Conservation (phyloP, 2,797 vertebrate genomes). For the Xyrichtys novacula region DNA sequence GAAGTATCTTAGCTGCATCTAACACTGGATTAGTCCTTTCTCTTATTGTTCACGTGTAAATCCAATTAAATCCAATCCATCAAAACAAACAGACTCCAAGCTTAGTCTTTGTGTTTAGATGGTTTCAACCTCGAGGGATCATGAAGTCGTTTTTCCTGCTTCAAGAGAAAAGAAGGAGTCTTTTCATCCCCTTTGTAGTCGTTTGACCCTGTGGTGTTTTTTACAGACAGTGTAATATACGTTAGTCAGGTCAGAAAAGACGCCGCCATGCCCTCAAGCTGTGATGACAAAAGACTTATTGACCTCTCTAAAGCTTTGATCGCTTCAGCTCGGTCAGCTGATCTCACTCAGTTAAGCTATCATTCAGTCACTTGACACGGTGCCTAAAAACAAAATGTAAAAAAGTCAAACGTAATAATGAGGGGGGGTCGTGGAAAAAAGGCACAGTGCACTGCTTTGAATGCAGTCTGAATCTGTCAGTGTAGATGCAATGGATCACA, state of each 20-base stretch:
- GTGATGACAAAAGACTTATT: neutral
- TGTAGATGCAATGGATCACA: too few species aligned
- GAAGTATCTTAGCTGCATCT: neutral
- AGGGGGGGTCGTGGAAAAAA: neutral
- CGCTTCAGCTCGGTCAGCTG: conserved; percentile 12
- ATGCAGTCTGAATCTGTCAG: neutral
- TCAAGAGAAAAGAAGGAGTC: neutral
- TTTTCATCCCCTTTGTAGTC: neutral
- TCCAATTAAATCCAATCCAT: neutral
- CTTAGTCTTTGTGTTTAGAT: neutral
- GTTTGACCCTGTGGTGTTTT: neutral
- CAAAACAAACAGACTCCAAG: neutral
- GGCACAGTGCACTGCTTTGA: neutral
- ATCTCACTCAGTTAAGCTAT: conserved; percentile 12
- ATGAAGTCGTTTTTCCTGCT: neutral
- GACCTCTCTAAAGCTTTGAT: conserved; percentile 7
- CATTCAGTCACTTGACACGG: conserved; percentile 17
- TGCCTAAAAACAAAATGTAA: neutral
- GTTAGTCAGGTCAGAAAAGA: neutral
- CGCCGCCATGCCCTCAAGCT: neutral
- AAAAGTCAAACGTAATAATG: neutral
- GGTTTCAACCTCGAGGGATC: too few species aligned
- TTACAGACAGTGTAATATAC: neutral
- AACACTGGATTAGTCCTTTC: conserved; percentile 1
- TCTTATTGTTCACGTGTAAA: neutral